phyloP scores from a whole-genome alignment of 2,888 invertebrate genomes.

The Azorinus chamasolen region DNA sequence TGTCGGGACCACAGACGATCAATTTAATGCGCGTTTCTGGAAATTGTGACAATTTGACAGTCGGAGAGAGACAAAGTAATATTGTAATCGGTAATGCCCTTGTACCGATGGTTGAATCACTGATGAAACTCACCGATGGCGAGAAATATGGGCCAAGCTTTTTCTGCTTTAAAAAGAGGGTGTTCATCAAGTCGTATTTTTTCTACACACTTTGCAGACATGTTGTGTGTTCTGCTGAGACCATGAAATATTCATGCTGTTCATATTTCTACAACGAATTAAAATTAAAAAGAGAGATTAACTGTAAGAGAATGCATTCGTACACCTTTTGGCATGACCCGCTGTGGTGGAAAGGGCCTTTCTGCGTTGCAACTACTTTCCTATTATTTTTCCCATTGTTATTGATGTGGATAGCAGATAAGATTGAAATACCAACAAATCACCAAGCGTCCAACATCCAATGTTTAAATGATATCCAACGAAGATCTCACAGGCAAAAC shows the following conservation, averaged over 20 bases:
- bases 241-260: slow-evolving; percentile 54
- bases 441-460: no score
- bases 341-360: slow-evolving; percentile 51
- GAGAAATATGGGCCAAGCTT: background rate
- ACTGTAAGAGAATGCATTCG: slow-evolving; percentile 14
- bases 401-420: slow-evolving; percentile 9
- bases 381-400: slow-evolving; percentile 46
- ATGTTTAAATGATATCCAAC: no score
- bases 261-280: slow-evolving; percentile 22
- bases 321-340: slow-evolving; percentile 21
- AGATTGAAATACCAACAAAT: background rate
- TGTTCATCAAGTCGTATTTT: slow-evolving; percentile 36
- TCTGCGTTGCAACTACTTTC: slow-evolving; percentile 35
- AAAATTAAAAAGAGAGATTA: slow-evolving; percentile 10
- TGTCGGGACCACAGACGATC: slow-evolving; percentile 3
- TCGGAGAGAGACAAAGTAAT: slow-evolving; percentile 23
- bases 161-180: slow-evolving; percentile 61
- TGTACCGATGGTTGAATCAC: background rate
- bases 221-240: slow-evolving; percentile 61
- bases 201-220: slow-evolving; percentile 56
- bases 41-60: slow-evolving; percentile 30
- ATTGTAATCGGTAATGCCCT: slow-evolving; percentile 26
- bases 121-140: background rate
- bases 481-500: background rate
- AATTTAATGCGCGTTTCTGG: slow-evolving; percentile 3